Percentiles rank a stretch among this genome's conserved stretches.
phyloP scores from a whole-genome alignment of 2,113 vertebrate species.

The Strix uralensis region DNA sequence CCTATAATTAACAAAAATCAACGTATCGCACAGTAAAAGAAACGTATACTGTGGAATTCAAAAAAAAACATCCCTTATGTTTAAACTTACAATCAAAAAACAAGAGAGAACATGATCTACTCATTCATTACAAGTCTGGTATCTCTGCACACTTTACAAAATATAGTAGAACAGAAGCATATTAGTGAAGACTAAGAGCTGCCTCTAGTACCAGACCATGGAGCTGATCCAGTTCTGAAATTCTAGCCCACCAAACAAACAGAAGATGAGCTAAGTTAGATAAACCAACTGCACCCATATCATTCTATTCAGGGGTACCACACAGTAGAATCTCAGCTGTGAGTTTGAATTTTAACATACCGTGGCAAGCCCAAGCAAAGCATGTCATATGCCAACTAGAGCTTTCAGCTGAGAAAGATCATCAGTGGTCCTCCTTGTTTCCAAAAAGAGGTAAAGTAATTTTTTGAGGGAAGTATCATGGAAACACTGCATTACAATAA shows the following conservation, averaged over 20 bases:
- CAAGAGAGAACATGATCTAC: not conserved
- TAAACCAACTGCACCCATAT: not conserved
- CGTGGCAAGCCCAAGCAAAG: not conserved
- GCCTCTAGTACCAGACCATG: not conserved
- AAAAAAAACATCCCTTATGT: not conserved
- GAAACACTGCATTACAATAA: not conserved
- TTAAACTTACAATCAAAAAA: not conserved
- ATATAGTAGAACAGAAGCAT: not conserved
- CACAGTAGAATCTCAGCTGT: not conserved
- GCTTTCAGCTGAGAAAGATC: not conserved
- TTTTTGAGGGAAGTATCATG: not conserved
- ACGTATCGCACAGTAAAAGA: not conserved
- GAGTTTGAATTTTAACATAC: not conserved
- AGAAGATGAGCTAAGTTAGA: not conserved
- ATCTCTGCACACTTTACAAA: not conserved
- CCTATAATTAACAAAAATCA: not conserved
- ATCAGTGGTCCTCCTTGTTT: not conserved
- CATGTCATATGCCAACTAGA: not conserved
- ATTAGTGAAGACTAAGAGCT: not conserved
- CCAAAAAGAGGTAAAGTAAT: not conserved
- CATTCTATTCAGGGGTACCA: not conserved
- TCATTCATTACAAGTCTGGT: not conserved
- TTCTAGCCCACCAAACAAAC: not conserved
- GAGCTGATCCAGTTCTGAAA: not conserved
- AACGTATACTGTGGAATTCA: accelerated